These are phyloP conservation scores for Leptopilina drosophilae DNA, from an alignment of 2,888 invertebrate genomes.

Conservation along the genomic window DNA sequence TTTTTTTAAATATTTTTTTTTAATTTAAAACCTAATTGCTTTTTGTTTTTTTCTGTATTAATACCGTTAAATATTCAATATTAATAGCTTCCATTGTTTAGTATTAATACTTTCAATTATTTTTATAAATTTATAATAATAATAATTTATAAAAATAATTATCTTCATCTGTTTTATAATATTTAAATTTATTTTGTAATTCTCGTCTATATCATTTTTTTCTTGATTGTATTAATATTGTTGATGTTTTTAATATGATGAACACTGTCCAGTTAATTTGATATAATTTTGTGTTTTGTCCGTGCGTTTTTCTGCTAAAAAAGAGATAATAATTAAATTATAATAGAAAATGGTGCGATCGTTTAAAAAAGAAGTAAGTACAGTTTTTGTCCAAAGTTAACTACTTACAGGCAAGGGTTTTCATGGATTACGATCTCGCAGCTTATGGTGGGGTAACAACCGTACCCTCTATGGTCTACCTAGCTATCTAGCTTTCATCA, in stretches of 20 bases:
- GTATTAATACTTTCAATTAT: too few relatives aligned
- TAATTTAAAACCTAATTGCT: not conserved
- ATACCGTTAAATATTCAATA: too few relatives aligned
- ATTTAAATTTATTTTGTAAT: too few relatives aligned
- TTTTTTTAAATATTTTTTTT: too few relatives aligned
- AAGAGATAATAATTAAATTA: not conserved
- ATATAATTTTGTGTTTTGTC: not conserved
- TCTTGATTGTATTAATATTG: not conserved
- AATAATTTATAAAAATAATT: too few relatives aligned
- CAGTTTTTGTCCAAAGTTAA: slow-evolving; percentile 40
- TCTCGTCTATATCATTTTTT: too few relatives aligned
- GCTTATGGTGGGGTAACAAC: slow-evolving; percentile 72
- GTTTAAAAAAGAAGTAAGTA: slow-evolving; percentile 21
- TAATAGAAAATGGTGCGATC: slow-evolving; percentile 12
- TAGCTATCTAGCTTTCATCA: slow-evolving; percentile 72
- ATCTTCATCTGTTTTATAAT: too few relatives aligned
- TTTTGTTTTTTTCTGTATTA: too few relatives aligned
- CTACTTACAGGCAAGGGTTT: slow-evolving; percentile 71
- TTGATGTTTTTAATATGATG: too few relatives aligned
- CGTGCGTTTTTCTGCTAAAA: not conserved
- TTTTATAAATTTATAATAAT: too few relatives aligned
- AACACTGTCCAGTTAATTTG: too few relatives aligned
- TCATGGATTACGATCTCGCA: slow-evolving; percentile 72
- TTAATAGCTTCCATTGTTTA: too few relatives aligned
- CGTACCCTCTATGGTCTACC: slow-evolving; percentile 69